Base-by-base conservation (phyloP, 2,888 invertebrate genomes). In the Norana najaformis region DNA sequence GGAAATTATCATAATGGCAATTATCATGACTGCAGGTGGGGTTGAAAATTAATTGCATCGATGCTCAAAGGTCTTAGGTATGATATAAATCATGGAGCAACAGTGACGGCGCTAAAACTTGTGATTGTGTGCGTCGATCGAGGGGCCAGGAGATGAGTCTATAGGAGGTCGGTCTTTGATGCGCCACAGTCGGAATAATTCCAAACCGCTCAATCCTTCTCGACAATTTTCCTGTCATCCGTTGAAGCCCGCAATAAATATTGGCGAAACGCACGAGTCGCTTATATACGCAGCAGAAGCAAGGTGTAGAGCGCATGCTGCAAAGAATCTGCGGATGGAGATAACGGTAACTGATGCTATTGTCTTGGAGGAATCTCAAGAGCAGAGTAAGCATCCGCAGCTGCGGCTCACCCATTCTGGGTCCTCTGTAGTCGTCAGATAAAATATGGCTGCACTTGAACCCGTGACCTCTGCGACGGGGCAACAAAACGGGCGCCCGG, bases 381-480 rank as follows among this genome's bases (percentile, higher is more conserved):
- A n/a, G 30, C 30, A n/a, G 69, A 69, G 69, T n/a, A 69, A 69
- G 30, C 11, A 69, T 69, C n/a, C 69, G 69, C 69, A 69, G 69
- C 69, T 69, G 69, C 69, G 69, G 69, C n/a, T 69, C 69, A 69
- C 69, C 69, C 69, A n/a, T 69, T 69, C 69, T 13, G 13, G 69
- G 69, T n/a, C 69, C 69, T 69, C 69, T 69, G 69, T 69, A 69
- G 30, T 69, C 69, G 13, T 30, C n/a, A 69, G 69, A 69, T 69
- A 69, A 69, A 69, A 69, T 69, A 69, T 69, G 3, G 69, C 69
- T 6, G 69, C 69, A 69, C 69, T 69, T n/a, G 69, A 69, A 69
- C 69, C 69, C 69, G 69, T 69, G n/a, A 69, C 69, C 69, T 69
- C 69, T 69, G 69, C 69, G 30, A 69, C n/a, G 69, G 69, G 69